Evolutionary conservation across 2,888 invertebrate genomes (phyloP), one percentile per base, ranked within the genome.

Genomic region (Smittia sp.): DNA sequence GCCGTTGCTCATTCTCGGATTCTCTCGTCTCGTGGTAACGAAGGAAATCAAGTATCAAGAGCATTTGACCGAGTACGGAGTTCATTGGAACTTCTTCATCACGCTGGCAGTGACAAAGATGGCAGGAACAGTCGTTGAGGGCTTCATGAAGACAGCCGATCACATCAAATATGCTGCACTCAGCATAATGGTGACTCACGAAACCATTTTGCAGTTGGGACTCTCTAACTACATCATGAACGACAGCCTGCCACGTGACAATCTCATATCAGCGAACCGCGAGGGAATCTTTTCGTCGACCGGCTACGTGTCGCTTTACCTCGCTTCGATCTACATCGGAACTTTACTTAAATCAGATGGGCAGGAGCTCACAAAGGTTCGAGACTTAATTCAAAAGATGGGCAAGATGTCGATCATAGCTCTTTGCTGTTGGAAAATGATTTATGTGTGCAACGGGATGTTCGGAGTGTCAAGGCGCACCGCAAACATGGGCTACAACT

Each of bases 41-140:
- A 84, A 86, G 77, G 80, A 87, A 54, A 82, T 90, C 1, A 87
- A 91, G 76, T 98, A 99, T 81, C 92, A 93, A 74, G 91, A 92
- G 78, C 93, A 95, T 80, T 87, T 92, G 0, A 88, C 91, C 0
- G 99, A 99, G 81, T 99, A 99, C 84, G 99, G 99, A 0, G 86
- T 90, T 0, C 98, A 99, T 81, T 96, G 98, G 94, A 99, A 99
- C 82, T 99, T 99, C 80, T 99, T 98, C 81, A 90, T 96, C 76
- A 98, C 97, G 0, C 83, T 99, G 74, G 95, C 93, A 1, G 82
- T 90, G 52, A 90, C 94, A 18, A 95, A 93, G 82, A 80, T 94
- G 0, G 78, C 91, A 20, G 89, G 90, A 46, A 88, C 88, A 0
- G 76, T 88, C 7, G 78, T 91, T 54, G 81, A 90, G 63, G 85